These are phyloP conservation scores for Scopus umbretta DNA, from an alignment of 2,113 vertebrate species.

Conservation along the genomic window DNA sequence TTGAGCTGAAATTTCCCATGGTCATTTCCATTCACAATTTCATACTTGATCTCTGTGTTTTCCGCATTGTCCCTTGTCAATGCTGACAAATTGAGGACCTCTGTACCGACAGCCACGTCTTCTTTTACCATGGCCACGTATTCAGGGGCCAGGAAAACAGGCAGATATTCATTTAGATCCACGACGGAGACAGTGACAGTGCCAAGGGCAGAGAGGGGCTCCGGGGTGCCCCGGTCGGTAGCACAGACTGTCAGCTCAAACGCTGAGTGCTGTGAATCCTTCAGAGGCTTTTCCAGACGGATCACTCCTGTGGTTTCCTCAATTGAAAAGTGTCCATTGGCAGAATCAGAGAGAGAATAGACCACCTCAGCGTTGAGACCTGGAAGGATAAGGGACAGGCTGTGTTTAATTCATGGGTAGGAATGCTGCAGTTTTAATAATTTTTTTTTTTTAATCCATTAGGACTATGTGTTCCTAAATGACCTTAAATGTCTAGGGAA, in stretches of 20 bases:
- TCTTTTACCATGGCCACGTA: constrained; percentile 81
- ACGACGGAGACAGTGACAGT: constrained; percentile 85
- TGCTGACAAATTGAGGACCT: constrained; percentile 81
- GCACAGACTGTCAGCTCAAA: constrained; percentile 89
- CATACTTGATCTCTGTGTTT: constrained; percentile 75
- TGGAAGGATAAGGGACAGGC: constrained; percentile 43
- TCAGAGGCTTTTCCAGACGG: constrained; percentile 85
- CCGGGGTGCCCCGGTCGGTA: constrained; percentile 82
- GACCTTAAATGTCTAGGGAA: neutral
- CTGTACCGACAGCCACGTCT: constrained; percentile 73
- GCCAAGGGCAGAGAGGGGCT: constrained; percentile 79
- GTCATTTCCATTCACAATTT: constrained; percentile 85
- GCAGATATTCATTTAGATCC: constrained; percentile 87
- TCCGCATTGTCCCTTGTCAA: constrained; percentile 74
- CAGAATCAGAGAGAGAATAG: constrained; percentile 83
- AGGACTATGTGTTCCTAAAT: neutral
- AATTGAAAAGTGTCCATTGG: constrained; percentile 86
- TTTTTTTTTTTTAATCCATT: neutral
- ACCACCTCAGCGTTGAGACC: constrained; percentile 89
- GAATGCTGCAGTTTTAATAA: neutral
- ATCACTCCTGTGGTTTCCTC: constrained; percentile 90
- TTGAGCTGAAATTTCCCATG: constrained; percentile 82
- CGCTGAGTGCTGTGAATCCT: constrained; percentile 61
- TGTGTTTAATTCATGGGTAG: neutral
- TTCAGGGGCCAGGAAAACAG: constrained; percentile 84